Base-by-base conservation (phyloP, 1,140 invertebrate species). In the Drosophila nannoptera region DNA sequence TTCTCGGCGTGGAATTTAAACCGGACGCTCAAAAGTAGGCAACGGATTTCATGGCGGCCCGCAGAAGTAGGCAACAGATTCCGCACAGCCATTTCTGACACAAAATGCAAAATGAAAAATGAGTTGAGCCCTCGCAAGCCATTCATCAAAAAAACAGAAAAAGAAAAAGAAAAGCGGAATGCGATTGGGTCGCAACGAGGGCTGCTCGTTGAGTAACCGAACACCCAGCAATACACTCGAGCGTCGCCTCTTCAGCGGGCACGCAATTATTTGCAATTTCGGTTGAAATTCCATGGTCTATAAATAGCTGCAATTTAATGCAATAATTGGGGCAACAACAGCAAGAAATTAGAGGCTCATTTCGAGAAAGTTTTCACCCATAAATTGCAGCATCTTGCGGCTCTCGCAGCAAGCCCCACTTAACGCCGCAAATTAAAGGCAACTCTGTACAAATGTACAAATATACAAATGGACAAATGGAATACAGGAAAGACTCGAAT, bases 341-440 rank as follows among this genome's bases (percentile, higher is more conserved):
- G 14, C 11, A 11, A 29, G 11, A 42, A 35, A 14, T 43, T 40
- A 69, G 55, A 46, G n/a, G 58, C 52, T 55, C 11, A 14, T 14
- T 43, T 5, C 4, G 40, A 43, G 22, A 14, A 50, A 42, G 33
- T 64, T 54, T 31, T 6, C 2, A 42, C 38, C 12, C 36, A 35
- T 12, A 35, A 16, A 43, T 50, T 65, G 50, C 58, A 62, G 12
- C 58, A 54, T 32, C 40, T 64, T 52, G 56, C 35, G 48, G 61
- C 61, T 64, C 58, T 22, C 22, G 52, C 35, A 32, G 49, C 61
- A 58, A 50, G 61, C 61, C 61, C 61, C 61, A 53, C 67, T 69
- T 65, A 65, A 65, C 5, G 46, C 67, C 61, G 56, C 77, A 80
- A 80, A 80, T 80, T 78, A 69, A 81, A 69, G 69, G 43, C 58